These are phyloP conservation scores for Nudaria mundana DNA, from an alignment of 2,888 invertebrate species.

Conservation along the genomic window DNA sequence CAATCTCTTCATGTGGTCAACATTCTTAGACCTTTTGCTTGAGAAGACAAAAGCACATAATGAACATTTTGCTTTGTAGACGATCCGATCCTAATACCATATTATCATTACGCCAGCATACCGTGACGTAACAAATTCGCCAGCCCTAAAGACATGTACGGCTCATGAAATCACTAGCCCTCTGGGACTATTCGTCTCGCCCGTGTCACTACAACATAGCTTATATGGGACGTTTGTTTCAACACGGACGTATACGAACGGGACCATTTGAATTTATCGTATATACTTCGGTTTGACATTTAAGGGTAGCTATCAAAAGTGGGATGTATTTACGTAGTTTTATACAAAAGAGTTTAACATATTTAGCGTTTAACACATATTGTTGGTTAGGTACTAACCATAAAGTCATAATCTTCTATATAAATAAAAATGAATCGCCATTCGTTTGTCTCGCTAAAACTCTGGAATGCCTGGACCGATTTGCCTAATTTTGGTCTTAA, in stretches of 20 bases:
- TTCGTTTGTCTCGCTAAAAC: too few relatives aligned
- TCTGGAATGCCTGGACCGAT: too few relatives aligned
- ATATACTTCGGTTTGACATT: conserved; percentile 1
- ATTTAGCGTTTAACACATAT: too few relatives aligned
- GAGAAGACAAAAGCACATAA: neutral
- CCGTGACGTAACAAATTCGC: conserved; percentile 21
- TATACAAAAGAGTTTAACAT: too few relatives aligned
- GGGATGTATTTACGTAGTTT: neutral
- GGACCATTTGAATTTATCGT: conserved; percentile 7
- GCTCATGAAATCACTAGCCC: conserved; percentile 41
- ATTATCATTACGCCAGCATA: conserved; percentile 1
- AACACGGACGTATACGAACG: conserved; percentile 1
- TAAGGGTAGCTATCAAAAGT: neutral
- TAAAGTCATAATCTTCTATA: too few relatives aligned
- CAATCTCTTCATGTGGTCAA: neutral
- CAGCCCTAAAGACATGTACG: conserved; percentile 10
- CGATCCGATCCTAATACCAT: neutral
- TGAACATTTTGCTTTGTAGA: neutral
- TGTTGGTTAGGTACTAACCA: too few relatives aligned
- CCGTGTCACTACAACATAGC: conserved; percentile 46
- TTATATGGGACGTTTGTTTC: conserved; percentile 6
- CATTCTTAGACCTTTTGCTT: neutral
- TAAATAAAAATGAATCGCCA: too few relatives aligned
- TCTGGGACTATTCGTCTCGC: conserved; percentile 27
- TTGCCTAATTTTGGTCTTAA: too few relatives aligned